Evolutionary conservation across 1,140 invertebrate species (phyloP).

Genomic region (Neotoxoptera formosana): DNA sequence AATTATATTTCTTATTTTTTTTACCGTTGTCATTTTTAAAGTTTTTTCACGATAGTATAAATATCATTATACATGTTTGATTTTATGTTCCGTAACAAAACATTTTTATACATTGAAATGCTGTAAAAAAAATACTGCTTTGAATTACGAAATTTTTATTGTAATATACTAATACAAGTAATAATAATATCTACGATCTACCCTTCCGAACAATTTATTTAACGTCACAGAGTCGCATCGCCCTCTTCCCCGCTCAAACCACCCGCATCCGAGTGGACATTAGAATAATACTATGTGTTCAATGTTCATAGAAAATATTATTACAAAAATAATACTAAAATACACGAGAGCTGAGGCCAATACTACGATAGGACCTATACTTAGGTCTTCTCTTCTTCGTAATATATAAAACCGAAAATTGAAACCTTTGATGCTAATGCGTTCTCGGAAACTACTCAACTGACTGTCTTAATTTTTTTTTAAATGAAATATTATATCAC

Average conservation of each 20-base stretch:
- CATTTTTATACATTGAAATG: neutral
- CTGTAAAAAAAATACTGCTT: neutral
- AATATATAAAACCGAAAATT: too few relatives aligned
- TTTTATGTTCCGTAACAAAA: neutral
- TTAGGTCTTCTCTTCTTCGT: too few relatives aligned
- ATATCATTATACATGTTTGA: neutral
- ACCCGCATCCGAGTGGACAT: neutral
- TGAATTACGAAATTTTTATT: neutral
- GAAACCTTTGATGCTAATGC: too few relatives aligned
- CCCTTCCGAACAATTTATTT: neutral
- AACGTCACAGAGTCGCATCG: neutral
- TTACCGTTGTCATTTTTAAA: neutral
- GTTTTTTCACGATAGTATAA: neutral
- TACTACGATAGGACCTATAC: neutral
- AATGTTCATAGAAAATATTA: neutral
- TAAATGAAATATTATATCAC: too few relatives aligned
- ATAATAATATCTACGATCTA: neutral
- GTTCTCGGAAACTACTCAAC: too few relatives aligned
- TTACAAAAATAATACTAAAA: neutral
- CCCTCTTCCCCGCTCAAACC: neutral
- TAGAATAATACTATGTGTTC: neutral
- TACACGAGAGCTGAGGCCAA: neutral
- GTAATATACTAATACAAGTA: neutral
- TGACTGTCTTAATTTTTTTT: too few relatives aligned
- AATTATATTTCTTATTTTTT: neutral